Base-by-base conservation (phyloP, 2,888 invertebrate species). In the Elysia crispata region DNA sequence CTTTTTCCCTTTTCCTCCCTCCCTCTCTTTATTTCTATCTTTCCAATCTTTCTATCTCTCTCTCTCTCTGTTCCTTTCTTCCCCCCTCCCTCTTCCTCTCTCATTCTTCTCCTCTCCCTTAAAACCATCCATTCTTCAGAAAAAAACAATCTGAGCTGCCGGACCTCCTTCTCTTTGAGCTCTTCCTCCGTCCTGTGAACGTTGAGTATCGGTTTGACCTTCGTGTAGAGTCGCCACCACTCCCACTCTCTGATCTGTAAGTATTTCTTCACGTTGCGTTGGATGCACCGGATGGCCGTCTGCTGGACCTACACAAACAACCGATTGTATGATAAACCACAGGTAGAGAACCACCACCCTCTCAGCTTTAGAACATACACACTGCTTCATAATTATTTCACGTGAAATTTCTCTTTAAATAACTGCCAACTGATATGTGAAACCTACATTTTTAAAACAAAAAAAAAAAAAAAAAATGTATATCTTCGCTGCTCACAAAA, bases 151-250 rank as follows among this genome's bases (percentile, higher is more conserved):
- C n/a, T n/a, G n/a, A n/a, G n/a, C 41, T 41, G 5, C 41, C 41
- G 11, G 41, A 97, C 97, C 94, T 96, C 96, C 90, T 96, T 96
- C 81, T 95, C 95, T 84, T 95, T 95, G 82, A 98, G 94, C 91
- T 97, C 95, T 92, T 98, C 97, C 91, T 98, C 98, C 30, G 97
- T 97, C 83, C 97, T 94, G 92, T 98, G 97, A 13, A 98, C 98
- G 90, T 97, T 97, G 82, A 98, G 94, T 85, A 98, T 93, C 31
- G 98, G 98, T 76, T 89, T 84, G 84, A 98, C 97, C 86, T 97
- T 95, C 81, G 97, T 96, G 92, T 98, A 95, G 84, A 98, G 94
- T 84, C 97, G 94, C 98, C 98, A 98, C 98, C 98, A 98, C 15
- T 97, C 96, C 98, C 98, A 98, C 92, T 97, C 97, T 64, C 97